These are phyloP conservation scores for Atractosteus spatula DNA, from an alignment of 2,113 vertebrate species.

Conservation along the genomic window DNA sequence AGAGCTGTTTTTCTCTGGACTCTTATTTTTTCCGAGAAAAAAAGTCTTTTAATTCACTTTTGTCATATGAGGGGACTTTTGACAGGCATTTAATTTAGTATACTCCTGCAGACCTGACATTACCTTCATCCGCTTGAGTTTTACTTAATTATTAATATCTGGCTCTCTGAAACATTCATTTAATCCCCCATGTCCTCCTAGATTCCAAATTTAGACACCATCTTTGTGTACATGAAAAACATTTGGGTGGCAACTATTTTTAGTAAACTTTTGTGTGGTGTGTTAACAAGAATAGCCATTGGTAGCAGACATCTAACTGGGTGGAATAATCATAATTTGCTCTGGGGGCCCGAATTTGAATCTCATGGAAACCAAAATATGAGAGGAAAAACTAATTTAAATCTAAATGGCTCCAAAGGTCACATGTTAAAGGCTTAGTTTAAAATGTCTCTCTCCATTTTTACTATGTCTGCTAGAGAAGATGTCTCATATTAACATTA, in stretches of 20 bases:
- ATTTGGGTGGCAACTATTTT: not conserved
- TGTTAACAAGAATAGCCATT: not conserved
- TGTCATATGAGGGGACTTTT: not conserved
- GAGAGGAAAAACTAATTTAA: not conserved
- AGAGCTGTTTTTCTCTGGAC: no score
- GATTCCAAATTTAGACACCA: not conserved
- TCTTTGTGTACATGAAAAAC: not conserved
- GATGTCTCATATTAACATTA: not conserved
- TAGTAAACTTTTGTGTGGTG: not conserved
- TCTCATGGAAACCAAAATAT: not conserved
- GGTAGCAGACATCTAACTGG: not conserved
- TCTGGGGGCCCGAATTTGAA: not conserved
- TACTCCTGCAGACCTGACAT: not conserved
- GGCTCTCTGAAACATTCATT: constrained; percentile 17
- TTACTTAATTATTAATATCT: constrained; percentile 18
- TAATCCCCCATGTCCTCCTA: not conserved
- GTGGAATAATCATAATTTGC: not conserved
- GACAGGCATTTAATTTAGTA: no score
- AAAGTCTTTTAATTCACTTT: not conserved
- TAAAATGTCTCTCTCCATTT: not conserved
- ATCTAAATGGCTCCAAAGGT: not conserved
- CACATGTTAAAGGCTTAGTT: constrained; percentile 6
- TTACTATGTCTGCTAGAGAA: not conserved
- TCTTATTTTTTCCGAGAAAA: no score
- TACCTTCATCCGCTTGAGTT: not conserved